phyloP scores from a whole-genome alignment of 1,140 invertebrate genomes.

The Brachionus angularis region DNA sequence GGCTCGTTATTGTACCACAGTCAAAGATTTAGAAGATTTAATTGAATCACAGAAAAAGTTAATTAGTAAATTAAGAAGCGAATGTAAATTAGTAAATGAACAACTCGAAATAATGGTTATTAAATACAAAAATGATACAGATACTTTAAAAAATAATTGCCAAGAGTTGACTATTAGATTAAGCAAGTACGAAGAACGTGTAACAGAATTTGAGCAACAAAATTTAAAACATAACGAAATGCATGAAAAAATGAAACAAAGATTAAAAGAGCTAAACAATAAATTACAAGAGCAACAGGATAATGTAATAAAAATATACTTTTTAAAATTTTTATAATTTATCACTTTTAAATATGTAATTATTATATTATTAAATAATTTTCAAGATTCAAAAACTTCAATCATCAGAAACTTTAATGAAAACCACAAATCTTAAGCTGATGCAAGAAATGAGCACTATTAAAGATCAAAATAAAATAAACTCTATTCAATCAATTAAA shows the following conservation, averaged over 20 bases:
- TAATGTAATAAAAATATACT: neutral
- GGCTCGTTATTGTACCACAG: conserved; percentile 36
- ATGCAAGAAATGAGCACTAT: conserved; percentile 11
- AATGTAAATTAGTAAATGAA: conserved; percentile 16
- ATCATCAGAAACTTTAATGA: conserved; percentile 29
- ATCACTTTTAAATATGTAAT: neutral
- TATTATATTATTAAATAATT: neutral
- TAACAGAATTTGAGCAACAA: neutral
- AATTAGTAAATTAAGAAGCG: conserved; percentile 12
- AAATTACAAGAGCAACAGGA: neutral
- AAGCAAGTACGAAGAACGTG: neutral
- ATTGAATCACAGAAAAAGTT: conserved; percentile 41
- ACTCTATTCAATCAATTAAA: conserved; percentile 5
- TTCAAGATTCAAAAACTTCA: conserved; percentile 25
- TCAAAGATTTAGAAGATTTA: conserved; percentile 37
- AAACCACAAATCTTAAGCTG: conserved; percentile 23
- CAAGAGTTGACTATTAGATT: conserved; percentile 6
- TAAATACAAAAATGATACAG: conserved; percentile 34
- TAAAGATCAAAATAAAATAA: conserved; percentile 11
- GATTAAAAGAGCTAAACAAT: conserved; percentile 10
- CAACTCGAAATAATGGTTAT: conserved; percentile 18
- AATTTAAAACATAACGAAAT: conserved; percentile 34
- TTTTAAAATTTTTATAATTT: neutral
- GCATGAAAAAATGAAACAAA: conserved; percentile 32
- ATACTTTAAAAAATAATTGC: neutral